Evolutionary conservation across 2,888 invertebrate genomes (phyloP), one percentile per base, ranked within the genome.

Genomic region (Empis stercorea): DNA sequence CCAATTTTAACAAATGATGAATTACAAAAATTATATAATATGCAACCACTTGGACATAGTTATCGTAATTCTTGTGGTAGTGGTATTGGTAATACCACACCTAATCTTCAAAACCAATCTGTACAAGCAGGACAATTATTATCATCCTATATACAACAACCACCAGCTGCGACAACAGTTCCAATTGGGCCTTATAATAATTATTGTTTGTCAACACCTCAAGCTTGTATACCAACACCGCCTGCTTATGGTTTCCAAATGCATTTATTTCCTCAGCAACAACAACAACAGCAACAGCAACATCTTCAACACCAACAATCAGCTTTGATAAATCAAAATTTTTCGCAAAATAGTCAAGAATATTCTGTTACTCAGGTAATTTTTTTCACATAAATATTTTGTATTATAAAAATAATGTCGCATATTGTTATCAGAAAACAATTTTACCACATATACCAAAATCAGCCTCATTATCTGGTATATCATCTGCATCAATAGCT

Each of bases 1-100:
- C 55, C 61, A n/a, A 65, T 65, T 6, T 53, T 69, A 1, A 69
- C 62, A 38, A 57, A 57, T 30, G 66, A 67, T 38, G 63, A 68
- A 48, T 54, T 69, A 11, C 62, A 62, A 45, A 61, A 66, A 11
- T 56, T 69, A 10, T 69, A 69, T 30, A 63, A 57, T 54, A 60
- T 68, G 66, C 59, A 63, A 13, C 52, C 55, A 40, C 58, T 57
- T 17, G 55, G 57, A 48, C 57, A 57, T 44, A 52, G 48, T 52
- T 9, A 40, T 44, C 44, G 38, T 36, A 32, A 30, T 34, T 27
- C 52, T 48, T 5, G 47, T 42, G 6, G 17, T 20, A 39, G 11
- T 3, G 5, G 10, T 36, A 9, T 7, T 43, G 54, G 44, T 27
- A 27, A n/a, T n/a, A n/a, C n/a, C n/a, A n/a, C n/a, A n/a, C n/a